A percentile compares a stretch with the other conserved stretches of the same genome.
Evolutionary conservation across 2,888 invertebrate species (phyloP).

Genomic region (Melanophora roralis): DNA sequence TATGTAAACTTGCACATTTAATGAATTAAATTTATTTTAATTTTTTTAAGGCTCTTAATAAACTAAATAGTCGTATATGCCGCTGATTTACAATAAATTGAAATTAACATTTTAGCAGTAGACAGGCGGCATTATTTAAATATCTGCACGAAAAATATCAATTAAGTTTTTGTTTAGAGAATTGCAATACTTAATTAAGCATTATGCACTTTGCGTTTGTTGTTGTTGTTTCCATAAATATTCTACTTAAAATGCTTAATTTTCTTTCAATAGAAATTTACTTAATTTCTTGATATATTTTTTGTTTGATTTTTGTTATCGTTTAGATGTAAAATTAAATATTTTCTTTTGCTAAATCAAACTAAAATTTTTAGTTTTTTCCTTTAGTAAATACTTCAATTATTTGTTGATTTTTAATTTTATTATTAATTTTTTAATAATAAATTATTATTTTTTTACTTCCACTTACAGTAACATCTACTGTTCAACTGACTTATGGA

Average conservation of each 20-base stretch:
- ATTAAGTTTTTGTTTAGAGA: background rate
- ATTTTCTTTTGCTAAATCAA: too few species aligned
- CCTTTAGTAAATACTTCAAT: conserved; percentile 10
- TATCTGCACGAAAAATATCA: background rate
- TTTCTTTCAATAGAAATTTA: background rate
- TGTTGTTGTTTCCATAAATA: background rate
- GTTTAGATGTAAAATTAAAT: too few species aligned
- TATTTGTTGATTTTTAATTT: conserved; percentile 17
- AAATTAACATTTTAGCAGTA: background rate
- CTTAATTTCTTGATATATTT: too few species aligned
- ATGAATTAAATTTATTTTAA: too few species aligned
- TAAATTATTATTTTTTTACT: background rate
- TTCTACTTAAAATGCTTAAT: background rate
- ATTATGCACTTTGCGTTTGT: background rate
- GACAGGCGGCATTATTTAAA: too few species aligned
- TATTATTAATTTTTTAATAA: background rate
- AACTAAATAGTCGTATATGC: background rate
- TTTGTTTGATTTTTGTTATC: too few species aligned
- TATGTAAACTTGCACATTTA: too few species aligned
- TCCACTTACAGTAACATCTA: conserved; percentile 53
- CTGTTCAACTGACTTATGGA: conserved; percentile 55
- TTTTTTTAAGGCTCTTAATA: too few species aligned
- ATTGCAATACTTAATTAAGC: background rate
- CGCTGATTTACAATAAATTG: background rate
- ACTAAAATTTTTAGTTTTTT: background rate